These are phyloP conservation scores for Drosophila algonquin DNA, from an alignment of 2,888 invertebrate genomes.

Conservation along the genomic window DNA sequence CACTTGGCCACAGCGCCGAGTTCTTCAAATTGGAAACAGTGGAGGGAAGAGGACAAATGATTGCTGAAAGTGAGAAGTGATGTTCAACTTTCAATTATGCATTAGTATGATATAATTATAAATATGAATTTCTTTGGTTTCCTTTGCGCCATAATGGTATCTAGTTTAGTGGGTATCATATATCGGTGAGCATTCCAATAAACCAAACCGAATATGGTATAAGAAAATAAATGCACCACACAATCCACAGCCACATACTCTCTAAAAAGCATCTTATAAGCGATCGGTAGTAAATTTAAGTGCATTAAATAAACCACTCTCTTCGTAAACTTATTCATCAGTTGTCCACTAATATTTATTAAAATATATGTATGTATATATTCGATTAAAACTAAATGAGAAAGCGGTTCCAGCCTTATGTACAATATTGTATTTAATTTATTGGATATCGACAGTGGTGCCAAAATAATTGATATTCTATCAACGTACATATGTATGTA, in stretches of 20 bases:
- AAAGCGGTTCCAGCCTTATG: background rate
- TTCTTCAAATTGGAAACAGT: background rate
- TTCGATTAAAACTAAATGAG: background rate
- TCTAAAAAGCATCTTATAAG: background rate
- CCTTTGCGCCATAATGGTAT: background rate
- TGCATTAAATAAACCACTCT: background rate
- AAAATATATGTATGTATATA: background rate
- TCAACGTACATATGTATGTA: background rate
- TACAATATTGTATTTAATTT: background rate
- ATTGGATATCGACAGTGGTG: background rate
- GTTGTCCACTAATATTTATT: background rate
- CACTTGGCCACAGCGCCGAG: background rate
- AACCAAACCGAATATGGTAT: background rate
- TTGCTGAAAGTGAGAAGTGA: background rate
- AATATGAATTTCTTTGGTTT: background rate
- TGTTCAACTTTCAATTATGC: background rate
- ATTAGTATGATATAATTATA: background rate
- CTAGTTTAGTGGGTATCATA: background rate
- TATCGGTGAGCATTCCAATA: background rate
- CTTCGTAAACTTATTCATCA: no score
- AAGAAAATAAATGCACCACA: background rate
- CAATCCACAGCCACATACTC: background rate
- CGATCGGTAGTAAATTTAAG: background rate
- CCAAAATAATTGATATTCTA: background rate
- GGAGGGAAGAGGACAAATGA: background rate